Conservation (phyloP, 2,113 vertebrate species). For the Chlorodrepanis virens region DNA sequence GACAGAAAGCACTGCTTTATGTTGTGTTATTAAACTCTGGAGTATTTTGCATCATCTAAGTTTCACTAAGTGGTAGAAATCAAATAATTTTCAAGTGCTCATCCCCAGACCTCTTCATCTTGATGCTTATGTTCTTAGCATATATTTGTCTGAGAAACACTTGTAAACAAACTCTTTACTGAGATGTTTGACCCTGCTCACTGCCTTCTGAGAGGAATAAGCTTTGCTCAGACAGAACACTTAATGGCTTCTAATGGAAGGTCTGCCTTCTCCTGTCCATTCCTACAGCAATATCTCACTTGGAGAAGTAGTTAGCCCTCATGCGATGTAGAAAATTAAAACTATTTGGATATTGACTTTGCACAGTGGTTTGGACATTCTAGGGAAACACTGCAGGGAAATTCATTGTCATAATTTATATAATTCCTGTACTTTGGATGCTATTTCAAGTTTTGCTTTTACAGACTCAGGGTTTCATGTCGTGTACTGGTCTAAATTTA, state of each 20-base stretch:
- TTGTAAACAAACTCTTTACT: neutral
- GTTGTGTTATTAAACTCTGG: neutral
- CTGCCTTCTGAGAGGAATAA: neutral
- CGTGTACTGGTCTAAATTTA: neutral
- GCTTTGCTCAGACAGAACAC: neutral
- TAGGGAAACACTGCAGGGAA: neutral
- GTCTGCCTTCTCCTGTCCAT: neutral
- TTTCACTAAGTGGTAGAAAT: neutral
- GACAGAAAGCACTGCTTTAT: neutral
- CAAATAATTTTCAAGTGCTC: neutral
- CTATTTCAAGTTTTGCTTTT: neutral
- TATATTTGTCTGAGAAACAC: neutral
- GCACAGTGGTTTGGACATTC: neutral
- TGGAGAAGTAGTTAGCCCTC: neutral
- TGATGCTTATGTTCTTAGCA: neutral
- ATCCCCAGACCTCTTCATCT: neutral
- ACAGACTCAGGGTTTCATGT: neutral
- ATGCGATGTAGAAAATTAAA: neutral
- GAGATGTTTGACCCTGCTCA: fast-evolving
- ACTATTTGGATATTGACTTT: neutral
- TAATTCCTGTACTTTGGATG: neutral
- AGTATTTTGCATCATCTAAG: neutral
- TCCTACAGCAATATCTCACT: neutral
- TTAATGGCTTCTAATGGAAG: neutral
- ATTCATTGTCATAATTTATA: neutral